phyloP scores from a whole-genome alignment of 2,888 invertebrate genomes.

The Drosophila mettleri region DNA sequence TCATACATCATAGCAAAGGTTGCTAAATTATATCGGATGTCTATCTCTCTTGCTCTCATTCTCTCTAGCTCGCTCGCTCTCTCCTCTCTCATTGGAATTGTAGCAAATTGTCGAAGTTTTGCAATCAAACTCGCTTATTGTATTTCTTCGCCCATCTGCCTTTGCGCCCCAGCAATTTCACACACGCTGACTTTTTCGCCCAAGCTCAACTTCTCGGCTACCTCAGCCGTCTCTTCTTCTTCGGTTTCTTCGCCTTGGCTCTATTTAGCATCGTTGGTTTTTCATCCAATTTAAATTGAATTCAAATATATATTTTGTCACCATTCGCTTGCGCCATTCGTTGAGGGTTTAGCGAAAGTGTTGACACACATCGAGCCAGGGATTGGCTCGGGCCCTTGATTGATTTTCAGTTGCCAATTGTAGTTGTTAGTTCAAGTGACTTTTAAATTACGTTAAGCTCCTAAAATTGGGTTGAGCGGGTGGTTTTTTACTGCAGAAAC shows the following conservation, averaged over 20 bases:
- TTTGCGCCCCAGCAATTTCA: slow-evolving; percentile 49
- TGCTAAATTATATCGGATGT: slow-evolving; percentile 64
- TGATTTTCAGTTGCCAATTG: slow-evolving; percentile 39
- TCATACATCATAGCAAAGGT: slow-evolving; percentile 75
- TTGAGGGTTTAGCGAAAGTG: slow-evolving; percentile 33
- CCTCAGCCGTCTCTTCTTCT: slow-evolving; percentile 7
- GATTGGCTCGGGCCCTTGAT: slow-evolving; percentile 17
- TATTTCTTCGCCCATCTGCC: slow-evolving; percentile 14
- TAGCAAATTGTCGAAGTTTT: slow-evolving; percentile 74
- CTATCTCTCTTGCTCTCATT: neutral
- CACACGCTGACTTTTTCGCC: slow-evolving; percentile 63
- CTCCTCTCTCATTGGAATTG: slow-evolving; percentile 52
- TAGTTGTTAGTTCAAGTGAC: slow-evolving; percentile 60
- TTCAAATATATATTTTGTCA: slow-evolving; percentile 59
- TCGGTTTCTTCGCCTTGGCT: slow-evolving; percentile 4
- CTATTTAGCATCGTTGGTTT: slow-evolving; percentile 7
- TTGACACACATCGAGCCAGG: slow-evolving; percentile 5
- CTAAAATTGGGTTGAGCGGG: slow-evolving; percentile 23
- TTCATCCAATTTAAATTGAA: slow-evolving; percentile 23
- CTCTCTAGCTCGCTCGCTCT: neutral
- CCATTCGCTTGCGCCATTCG: slow-evolving; percentile 38
- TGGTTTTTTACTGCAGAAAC: neutral
- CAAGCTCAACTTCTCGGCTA: slow-evolving; percentile 24
- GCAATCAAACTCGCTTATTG: slow-evolving; percentile 61
- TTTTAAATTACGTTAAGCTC: slow-evolving; percentile 44